Evolutionary conservation across 2,113 vertebrate genomes (phyloP).

Genomic region (Nothobranchius kuhntae): DNA sequence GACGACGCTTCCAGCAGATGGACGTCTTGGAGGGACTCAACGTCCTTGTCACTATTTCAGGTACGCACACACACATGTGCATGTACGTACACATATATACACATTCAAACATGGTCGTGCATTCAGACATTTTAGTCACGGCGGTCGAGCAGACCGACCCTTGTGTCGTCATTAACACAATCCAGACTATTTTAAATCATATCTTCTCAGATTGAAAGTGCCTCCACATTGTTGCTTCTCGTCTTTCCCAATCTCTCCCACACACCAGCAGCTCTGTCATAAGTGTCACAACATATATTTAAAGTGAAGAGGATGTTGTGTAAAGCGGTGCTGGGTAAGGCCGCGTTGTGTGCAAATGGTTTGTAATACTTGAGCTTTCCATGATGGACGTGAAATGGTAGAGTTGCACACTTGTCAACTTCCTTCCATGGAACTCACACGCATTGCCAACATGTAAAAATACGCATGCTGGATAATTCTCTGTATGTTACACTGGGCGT

Average conservation of each 20-base stretch:
- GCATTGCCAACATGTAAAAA: background rate
- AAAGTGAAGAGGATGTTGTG: slow-evolving; percentile 67
- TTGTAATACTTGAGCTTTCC: slow-evolving; percentile 35
- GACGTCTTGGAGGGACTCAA: slow-evolving; percentile 98
- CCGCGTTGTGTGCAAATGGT: slow-evolving; percentile 20
- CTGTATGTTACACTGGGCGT: background rate
- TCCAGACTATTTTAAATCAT: background rate
- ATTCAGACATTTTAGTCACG: background rate
- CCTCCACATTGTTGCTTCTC: slow-evolving; percentile 41
- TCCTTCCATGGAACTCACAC: slow-evolving; percentile 8
- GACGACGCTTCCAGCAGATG: slow-evolving; percentile 97
- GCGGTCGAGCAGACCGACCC: background rate
- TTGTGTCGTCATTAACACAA: too few species aligned
- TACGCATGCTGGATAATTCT: slow-evolving; percentile 13
- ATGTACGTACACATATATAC: background rate
- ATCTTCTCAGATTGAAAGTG: slow-evolving; percentile 38
- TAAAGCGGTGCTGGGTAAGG: slow-evolving; percentile 33
- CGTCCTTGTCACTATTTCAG: slow-evolving; percentile 97
- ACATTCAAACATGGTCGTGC: background rate
- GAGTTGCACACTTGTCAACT: background rate
- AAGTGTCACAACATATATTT: slow-evolving; percentile 54
- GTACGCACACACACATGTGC: slow-evolving; percentile 63
- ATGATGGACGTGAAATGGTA: slow-evolving; percentile 35
- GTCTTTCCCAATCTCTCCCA: slow-evolving; percentile 41
- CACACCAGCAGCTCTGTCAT: slow-evolving; percentile 25